These are phyloP conservation scores for Leptodactylus fallax DNA, from an alignment of 2,797 vertebrate genomes.

Conservation along the genomic window DNA sequence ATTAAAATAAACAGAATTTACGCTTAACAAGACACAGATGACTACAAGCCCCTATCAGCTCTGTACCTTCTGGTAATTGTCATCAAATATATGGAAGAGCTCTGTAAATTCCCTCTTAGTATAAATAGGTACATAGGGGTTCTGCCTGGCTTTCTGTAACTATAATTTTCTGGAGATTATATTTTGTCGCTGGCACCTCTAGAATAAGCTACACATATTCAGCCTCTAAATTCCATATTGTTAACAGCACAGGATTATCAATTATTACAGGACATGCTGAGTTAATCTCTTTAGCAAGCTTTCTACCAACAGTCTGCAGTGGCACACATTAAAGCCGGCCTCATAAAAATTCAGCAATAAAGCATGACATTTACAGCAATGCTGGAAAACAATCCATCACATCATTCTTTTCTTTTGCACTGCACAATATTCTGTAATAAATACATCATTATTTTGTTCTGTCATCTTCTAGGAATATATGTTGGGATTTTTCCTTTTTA, in stretches of 20 bases:
- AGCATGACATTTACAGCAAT: constrained; percentile 47
- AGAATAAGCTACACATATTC: constrained; percentile 23
- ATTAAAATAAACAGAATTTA: too few species aligned
- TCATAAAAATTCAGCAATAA: constrained; percentile 46
- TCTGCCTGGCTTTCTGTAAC: constrained; percentile 6
- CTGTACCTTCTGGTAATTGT: too few species aligned
- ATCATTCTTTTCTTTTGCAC: background rate
- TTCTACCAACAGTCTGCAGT: background rate
- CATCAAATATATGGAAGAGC: too few species aligned
- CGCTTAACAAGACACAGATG: too few species aligned
- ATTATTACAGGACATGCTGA: constrained; percentile 54
- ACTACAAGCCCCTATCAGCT: too few species aligned
- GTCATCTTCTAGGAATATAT: background rate
- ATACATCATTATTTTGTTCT: background rate
- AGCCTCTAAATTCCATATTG: constrained; percentile 33
- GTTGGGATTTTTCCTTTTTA: background rate
- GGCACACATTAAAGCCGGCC: constrained; percentile 27
- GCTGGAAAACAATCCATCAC: constrained; percentile 10
- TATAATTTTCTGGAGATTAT: constrained; percentile 17
- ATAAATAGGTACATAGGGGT: background rate
- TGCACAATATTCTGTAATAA: background rate
- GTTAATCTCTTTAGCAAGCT: constrained; percentile 42
- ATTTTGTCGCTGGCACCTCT: background rate
- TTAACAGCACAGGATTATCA: constrained; percentile 41
- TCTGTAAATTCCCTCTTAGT: background rate